Evolutionary conservation across 2,888 invertebrate species (phyloP).

Genomic region (Watsonalla cultraria): DNA sequence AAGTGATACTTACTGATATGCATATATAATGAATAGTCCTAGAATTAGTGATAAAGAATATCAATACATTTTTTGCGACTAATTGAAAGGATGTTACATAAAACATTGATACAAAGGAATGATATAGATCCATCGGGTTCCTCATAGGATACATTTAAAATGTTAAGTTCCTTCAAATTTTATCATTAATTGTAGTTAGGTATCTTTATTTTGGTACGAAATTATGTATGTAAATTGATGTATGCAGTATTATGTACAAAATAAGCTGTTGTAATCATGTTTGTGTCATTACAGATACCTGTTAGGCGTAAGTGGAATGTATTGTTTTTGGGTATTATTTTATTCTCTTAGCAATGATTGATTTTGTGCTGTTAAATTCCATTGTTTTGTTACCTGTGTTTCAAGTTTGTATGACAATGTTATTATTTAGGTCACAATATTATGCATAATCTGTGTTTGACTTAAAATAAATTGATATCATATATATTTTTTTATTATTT

Average conservation of each 20-base stretch:
- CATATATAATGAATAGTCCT: not conserved
- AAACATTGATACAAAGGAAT: too few relatives aligned
- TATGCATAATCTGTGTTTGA: conserved; percentile 35
- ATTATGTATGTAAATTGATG: not conserved
- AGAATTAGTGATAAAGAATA: conserved; percentile 10
- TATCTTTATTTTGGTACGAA: not conserved
- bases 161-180: conserved; percentile 10
- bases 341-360: conserved; percentile 9
- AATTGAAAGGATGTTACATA: not conserved
- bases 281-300: not conserved
- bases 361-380: conserved; percentile 2
- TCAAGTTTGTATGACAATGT: conserved; percentile 8
- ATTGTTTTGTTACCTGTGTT: not conserved
- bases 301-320: not conserved
- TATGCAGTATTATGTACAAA: conserved; percentile 20
- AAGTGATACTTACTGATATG: not conserved
- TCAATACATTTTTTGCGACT: conserved; percentile 8
- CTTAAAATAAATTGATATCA: conserved; percentile 37
- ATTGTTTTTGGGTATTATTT: not conserved
- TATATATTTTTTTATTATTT: conserved; percentile 18
- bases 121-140: conserved; percentile 4
- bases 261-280: conserved; percentile 2
- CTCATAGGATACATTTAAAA: conserved; percentile 5
- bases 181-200: conserved; percentile 5
- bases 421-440: conserved; percentile 22